Base-by-base conservation (phyloP, 2,113 vertebrate genomes). In the Gymnocephalus cernua region DNA sequence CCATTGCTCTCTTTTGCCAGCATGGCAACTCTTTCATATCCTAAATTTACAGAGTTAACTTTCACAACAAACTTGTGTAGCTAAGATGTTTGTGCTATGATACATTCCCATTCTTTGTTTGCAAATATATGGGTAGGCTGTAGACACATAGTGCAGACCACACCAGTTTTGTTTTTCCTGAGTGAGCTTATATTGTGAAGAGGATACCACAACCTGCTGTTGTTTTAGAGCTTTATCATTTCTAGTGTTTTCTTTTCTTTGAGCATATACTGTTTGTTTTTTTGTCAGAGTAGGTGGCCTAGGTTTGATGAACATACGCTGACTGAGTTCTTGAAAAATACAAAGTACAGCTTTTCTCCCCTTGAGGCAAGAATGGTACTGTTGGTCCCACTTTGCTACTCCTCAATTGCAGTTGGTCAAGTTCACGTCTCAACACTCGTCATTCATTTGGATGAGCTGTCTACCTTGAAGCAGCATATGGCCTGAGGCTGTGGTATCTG, bases 61-160 rank as follows among this genome's bases (percentile, higher is more conserved):
- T 91, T 80, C 54, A 45, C 66, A 88, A 84, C 69, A 92, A 90
- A 91, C 53, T 65, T 91, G 82, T 87, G 51, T 51, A 88, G 84
- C 80, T 88, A 62, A 88, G 80, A 88, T 88, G 84, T 90, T 91
- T 38, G 38, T 35, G 65, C 41, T 68, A 83, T 86, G 80, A 92
- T 86, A 44, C 64, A 86, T 90, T 85, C 54, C 59, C 57, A 75
- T 86, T 64, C 58, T 77, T 87, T 79, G 59, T 83, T 82, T 86
- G 82, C 74, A 91, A 81, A 89, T 89, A 69, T 79, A 85, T 54
- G 58, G 66, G 85, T 19, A 84, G 70, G 69, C 70, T 76, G 79
- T 29, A 76, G 57, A 59, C 44, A 25, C 64, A 89, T 58, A 84
- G 64, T 89, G 80, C 80, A 84, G 56, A 86, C 82, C 75, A 79